These are phyloP conservation scores for Redunca redunca DNA, from an alignment of 2,113 vertebrate genomes.

Conservation along the genomic window DNA sequence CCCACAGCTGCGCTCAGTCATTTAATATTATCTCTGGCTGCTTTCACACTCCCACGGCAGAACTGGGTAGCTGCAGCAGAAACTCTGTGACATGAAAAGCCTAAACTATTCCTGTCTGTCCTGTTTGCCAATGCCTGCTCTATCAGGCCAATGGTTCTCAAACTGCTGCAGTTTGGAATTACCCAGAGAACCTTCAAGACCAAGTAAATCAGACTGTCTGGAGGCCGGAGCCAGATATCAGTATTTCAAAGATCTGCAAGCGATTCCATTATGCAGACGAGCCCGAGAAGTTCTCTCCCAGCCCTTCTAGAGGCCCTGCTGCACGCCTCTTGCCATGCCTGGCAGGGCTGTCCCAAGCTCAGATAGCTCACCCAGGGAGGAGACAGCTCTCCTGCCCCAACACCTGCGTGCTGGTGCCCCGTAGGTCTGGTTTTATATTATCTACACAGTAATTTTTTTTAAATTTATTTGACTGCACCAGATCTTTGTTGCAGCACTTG, in stretches of 20 bases:
- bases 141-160: neutral
- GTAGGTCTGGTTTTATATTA: neutral
- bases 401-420: neutral
- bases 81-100: accelerated
- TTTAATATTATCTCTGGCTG: neutral
- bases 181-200: neutral
- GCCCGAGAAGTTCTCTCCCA: neutral
- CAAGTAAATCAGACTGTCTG: neutral
- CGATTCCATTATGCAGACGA: accelerated
- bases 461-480: neutral
- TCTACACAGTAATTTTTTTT: neutral
- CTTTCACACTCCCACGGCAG: neutral
- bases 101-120: neutral
- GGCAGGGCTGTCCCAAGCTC: neutral
- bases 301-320: neutral
- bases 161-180: accelerated
- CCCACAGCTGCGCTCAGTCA: accelerated
- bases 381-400: neutral
- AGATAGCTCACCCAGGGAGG: neutral
- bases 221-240: neutral
- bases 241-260: neutral
- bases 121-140: neutral
- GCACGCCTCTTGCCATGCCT: neutral
- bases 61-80: accelerated
- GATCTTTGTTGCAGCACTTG: neutral